These are phyloP conservation scores for Hetaerina titia DNA, from an alignment of 2,888 invertebrate species.

Conservation along the genomic window DNA sequence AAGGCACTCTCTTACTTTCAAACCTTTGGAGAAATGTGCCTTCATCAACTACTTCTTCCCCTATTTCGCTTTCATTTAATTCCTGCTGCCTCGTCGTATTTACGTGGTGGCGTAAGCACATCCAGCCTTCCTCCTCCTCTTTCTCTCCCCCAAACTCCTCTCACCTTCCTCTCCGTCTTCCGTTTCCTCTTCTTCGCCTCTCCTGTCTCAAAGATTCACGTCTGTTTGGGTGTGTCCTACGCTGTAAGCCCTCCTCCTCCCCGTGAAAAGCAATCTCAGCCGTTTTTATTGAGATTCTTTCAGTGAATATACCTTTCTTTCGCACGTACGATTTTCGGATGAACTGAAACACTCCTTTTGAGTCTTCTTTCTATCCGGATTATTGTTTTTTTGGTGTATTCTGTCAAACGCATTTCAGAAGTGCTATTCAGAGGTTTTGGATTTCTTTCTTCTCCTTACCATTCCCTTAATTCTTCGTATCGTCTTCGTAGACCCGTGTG, in stretches of 20 bases:
- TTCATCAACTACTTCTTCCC: not conserved
- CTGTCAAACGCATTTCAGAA: not conserved
- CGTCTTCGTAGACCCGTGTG: no score
- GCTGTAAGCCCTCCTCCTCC: not conserved
- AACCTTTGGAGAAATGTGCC: not conserved
- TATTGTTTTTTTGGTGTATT: not conserved
- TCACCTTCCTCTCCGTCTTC: not conserved
- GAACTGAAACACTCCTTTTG: not conserved
- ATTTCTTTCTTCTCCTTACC: no score
- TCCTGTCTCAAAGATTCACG: not conserved
- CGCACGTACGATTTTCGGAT: not conserved
- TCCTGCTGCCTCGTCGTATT: slow-evolving; percentile 28
- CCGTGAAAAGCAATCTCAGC: not conserved
- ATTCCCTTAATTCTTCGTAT: no score
- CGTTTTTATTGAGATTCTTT: not conserved
- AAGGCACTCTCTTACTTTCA: not conserved
- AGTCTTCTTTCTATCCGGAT: not conserved
- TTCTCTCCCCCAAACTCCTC: not conserved
- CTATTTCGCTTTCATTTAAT: slow-evolving; percentile 12
- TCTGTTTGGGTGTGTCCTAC: not conserved
- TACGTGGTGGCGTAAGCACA: not conserved
- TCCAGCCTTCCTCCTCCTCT: not conserved
- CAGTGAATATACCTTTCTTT: not conserved
- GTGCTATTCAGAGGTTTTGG: not conserved
- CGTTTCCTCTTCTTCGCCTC: not conserved